Conservation (phyloP, 2,797 vertebrate genomes). For the Pogonophryne albipinna region DNA sequence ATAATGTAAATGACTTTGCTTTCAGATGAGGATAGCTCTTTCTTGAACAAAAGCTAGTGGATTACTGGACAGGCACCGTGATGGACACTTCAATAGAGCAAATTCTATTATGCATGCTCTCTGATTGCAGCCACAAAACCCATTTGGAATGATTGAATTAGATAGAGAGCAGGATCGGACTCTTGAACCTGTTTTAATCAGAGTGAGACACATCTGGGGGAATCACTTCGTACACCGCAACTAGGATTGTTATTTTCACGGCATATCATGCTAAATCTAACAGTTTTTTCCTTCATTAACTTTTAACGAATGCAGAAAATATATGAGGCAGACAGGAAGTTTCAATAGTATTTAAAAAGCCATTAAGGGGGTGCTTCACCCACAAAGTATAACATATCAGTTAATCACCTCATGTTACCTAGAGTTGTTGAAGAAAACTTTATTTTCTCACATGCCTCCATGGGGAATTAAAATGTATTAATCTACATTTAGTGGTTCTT, state of each 20-base stretch:
- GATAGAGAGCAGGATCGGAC: slow-evolving; percentile 64
- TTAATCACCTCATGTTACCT: too few species aligned
- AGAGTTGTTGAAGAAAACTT: too few species aligned
- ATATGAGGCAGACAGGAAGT: slow-evolving; percentile 20
- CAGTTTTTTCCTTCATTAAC: slow-evolving; percentile 26
- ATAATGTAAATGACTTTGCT: slow-evolving; percentile 43
- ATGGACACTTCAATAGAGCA: slow-evolving; percentile 71
- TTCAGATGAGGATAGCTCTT: slow-evolving; percentile 49
- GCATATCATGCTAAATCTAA: slow-evolving; percentile 29
- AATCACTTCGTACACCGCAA: slow-evolving; percentile 31
- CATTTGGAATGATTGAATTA: slow-evolving; percentile 79
- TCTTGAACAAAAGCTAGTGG: slow-evolving; percentile 61
- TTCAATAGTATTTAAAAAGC: slow-evolving; percentile 34
- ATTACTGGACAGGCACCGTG: slow-evolving; percentile 57
- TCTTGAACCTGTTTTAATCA: slow-evolving; percentile 70
- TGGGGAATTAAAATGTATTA: too few species aligned
- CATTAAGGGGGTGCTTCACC: neutral
- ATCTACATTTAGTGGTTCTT: too few species aligned
- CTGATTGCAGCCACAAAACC: slow-evolving; percentile 75
- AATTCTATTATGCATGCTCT: slow-evolving; percentile 68
- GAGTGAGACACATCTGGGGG: slow-evolving; percentile 32
- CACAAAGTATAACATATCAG: too few species aligned
- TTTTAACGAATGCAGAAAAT: slow-evolving; percentile 37
- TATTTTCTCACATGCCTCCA: too few species aligned
- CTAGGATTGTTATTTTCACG: slow-evolving; percentile 36